phyloP scores from a whole-genome alignment of 2,113 vertebrate species.

The Anthoscopus minutus region DNA sequence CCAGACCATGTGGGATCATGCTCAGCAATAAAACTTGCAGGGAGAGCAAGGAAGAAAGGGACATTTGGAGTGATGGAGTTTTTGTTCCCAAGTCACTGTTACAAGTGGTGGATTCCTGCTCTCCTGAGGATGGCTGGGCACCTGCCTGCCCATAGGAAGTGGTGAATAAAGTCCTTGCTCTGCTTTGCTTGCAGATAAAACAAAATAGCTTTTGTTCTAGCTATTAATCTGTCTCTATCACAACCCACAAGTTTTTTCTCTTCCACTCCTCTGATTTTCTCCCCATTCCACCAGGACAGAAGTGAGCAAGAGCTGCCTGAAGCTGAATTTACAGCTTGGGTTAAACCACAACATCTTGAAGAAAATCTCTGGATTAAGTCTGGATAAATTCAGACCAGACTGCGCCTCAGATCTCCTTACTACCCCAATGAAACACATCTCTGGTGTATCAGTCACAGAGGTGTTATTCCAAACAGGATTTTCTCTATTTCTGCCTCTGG shows the following conservation, averaged over 20 bases:
- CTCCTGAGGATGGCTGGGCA: background rate
- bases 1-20: background rate
- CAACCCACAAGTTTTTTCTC: background rate
- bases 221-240: background rate
- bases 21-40: background rate
- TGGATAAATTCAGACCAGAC: background rate
- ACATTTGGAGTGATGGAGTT: background rate
- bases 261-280: background rate
- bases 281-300: background rate
- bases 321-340: background rate
- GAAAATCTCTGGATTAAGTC: background rate
- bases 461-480: rapidly evolving
- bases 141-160: background rate
- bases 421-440: background rate
- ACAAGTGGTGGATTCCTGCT: background rate
- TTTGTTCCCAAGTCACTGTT: background rate
- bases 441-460: background rate
- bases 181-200: background rate
- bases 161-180: background rate
- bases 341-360: background rate
- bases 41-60: background rate
- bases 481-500: background rate
- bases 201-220: background rate
- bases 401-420: background rate
- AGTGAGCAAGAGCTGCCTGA: background rate